Percentiles rank a stretch among this genome's conserved stretches.
Evolutionary conservation across 2,797 vertebrate species (phyloP).

Genomic region (Carcharodon carcharias): DNA sequence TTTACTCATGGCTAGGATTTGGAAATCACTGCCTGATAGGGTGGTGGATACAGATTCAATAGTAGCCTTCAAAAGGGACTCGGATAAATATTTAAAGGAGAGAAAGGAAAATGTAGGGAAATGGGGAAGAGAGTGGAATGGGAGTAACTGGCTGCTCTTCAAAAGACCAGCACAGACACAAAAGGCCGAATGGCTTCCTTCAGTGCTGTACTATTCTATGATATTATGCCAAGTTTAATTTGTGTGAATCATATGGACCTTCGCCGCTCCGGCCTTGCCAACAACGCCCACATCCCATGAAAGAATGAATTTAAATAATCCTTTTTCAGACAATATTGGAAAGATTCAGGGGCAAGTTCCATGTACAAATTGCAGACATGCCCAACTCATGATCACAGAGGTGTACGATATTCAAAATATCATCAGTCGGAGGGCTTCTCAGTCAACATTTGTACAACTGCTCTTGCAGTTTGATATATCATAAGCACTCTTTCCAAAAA

Average conservation of each 20-base stretch:
- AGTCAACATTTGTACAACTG: neutral
- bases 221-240: neutral
- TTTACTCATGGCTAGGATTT: neutral
- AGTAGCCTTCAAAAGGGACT: neutral
- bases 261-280: neutral
- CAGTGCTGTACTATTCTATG: neutral
- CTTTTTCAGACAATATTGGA: neutral
- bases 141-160: neutral
- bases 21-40: neutral
- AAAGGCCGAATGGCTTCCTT: neutral
- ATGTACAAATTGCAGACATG: neutral
- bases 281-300: too few relatives aligned
- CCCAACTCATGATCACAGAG: neutral
- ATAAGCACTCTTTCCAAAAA: neutral
- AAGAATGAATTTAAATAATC: too few relatives aligned
- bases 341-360: neutral
- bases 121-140: neutral
- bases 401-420: neutral
- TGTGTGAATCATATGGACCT: neutral
- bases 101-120: neutral
- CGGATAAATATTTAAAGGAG: neutral
- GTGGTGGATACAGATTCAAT: neutral
- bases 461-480: neutral
- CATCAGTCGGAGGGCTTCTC: neutral
- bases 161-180: neutral